Base-by-base conservation (phyloP, 2,797 vertebrate genomes). In the Rhinatrema bivittatum region DNA sequence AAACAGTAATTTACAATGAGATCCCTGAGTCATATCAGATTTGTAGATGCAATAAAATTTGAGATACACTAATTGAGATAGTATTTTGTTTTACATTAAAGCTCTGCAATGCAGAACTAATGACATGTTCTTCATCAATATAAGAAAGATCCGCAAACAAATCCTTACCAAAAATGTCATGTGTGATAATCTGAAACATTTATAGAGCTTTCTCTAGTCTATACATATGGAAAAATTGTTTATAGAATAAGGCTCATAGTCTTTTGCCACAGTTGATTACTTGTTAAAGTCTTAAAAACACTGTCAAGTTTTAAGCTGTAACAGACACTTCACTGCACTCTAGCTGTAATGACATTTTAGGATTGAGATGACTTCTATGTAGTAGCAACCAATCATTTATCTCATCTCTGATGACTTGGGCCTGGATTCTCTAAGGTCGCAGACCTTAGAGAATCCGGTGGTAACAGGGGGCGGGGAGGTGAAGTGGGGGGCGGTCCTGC, bases 391-490 rank as follows among this genome's bases (percentile, higher is more conserved):
- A 15, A 38, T 14, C 25, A 38, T 32, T 4, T 61, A 39, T 26
- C n/a, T 29, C 34, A 29, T 33, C 34, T 25, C 6, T 33, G 25
- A 50, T 61, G 57, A 37, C 49, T 46, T 50, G n/a, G n/a, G n/a
- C n/a, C n/a, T n/a, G n/a, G n/a, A n/a, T n/a, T n/a, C n/a, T n/a
- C n/a, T n/a, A n/a, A n/a, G n/a, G n/a, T n/a, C n/a, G n/a, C n/a
- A n/a, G n/a, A n/a, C n/a, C n/a, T n/a, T n/a, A n/a, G n/a, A n/a
- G n/a, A n/a, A n/a, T n/a, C n/a, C n/a, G n/a, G n/a, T n/a, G n/a
- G n/a, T n/a, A n/a, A n/a, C n/a, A n/a, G n/a, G n/a, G n/a, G n/a
- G n/a, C n/a, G n/a, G n/a, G n/a, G n/a, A n/a, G n/a, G n/a, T n/a
- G n/a, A n/a, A n/a, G n/a, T n/a, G n/a, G n/a, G n/a, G n/a, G n/a